Evolutionary conservation across 2,797 vertebrate species (phyloP), one percentile per base, ranked within the genome.

Genomic region (Eurystomus glaucurus): DNA sequence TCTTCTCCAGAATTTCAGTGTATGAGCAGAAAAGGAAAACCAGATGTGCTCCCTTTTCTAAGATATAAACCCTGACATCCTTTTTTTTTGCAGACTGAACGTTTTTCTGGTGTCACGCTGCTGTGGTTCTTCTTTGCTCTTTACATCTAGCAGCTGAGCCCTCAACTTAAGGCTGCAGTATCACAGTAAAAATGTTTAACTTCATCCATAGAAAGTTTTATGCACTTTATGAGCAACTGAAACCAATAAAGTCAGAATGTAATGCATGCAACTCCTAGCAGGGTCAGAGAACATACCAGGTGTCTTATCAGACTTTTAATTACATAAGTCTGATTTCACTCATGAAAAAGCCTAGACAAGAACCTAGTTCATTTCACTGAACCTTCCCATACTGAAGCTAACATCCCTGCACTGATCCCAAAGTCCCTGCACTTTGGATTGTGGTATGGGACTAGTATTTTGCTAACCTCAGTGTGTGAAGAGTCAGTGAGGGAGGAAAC

Each of bases 91-190:
- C 57, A 76, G 43, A 58, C 6, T 31, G 39, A 86, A 22, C 45
- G 45, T 66, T 93, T 88, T 75, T 88, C 46, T 90, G 14, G 52
- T 90, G 77, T 69, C 23, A 85, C 20, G 13, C 29, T 81, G 82
- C 84, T 69, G 84, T 92, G 58, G n/a, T 78, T 92, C 52, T 75
- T 68, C 92, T 57, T 82, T 79, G 19, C 22, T 90, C 35, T 93
- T 92, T 79, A 85, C 20, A 23, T 62, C 58, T 89, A 48, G 39
- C 66, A 96, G 39, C 61, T 92, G 58, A 90, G 50, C n/a, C 46
- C 46, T 82, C 77, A 75, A 64, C 25, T 62, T 60, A 52, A 61
- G 28, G 19, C 66, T 85, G n/a, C 6, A 50, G 14, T 87, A 79
- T 76, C 60, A 52, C 55, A 79, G 75, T 50, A 69, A 82, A 94